Percentiles rank a stretch among this genome's conserved stretches.
Evolutionary conservation across 2,113 vertebrate species (phyloP).

Genomic region (Physeter macrocephalus): DNA sequence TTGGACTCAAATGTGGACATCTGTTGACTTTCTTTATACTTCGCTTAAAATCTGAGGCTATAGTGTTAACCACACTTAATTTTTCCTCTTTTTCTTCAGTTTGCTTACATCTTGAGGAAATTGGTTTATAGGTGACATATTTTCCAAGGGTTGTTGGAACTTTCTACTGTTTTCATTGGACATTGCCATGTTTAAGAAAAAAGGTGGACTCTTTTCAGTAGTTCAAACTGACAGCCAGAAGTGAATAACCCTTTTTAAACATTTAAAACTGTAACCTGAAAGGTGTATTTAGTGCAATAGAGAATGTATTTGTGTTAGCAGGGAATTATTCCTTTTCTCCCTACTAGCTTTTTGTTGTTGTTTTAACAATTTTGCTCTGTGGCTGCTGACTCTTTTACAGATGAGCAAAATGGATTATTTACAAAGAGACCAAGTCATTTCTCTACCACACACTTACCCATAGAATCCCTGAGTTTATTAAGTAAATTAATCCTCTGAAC

Average conservation of each 20-base stretch:
- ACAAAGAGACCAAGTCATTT: neutral
- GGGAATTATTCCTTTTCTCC: neutral
- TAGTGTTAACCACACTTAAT: neutral
- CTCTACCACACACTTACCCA: neutral
- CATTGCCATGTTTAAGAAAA: neutral
- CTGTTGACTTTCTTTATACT: neutral
- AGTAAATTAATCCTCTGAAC: neutral
- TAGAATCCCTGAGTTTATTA: neutral
- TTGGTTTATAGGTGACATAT: neutral
- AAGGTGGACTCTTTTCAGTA: neutral
- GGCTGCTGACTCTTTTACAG: neutral
- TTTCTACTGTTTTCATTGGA: constrained; percentile 1
- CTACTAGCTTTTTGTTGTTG: neutral
- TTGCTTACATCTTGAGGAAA: neutral
- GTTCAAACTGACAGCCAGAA: constrained; percentile 10
- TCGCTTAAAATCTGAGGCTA: neutral
- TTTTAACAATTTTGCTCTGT: neutral
- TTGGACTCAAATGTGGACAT: neutral
- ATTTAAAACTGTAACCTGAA: neutral
- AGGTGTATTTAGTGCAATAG: neutral
- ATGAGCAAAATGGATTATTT: neutral
- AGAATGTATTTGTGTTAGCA: neutral
- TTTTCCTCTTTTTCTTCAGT: constrained; percentile 9
- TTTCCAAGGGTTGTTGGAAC: neutral
- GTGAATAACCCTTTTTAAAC: neutral